Conservation (phyloP, 2,888 invertebrate genomes). For the Brenthis hecate region DNA sequence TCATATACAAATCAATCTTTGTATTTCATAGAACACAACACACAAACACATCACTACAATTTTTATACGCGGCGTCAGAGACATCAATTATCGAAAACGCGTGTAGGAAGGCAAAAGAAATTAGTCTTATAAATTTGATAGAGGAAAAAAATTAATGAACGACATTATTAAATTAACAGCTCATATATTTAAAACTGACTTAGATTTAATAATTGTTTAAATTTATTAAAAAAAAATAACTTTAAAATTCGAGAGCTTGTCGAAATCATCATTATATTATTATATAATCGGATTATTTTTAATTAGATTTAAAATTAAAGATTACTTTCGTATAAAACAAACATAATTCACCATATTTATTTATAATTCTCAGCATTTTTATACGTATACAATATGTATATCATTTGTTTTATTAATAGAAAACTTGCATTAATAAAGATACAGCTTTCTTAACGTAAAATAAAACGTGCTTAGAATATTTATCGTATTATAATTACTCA, state of each 20-base stretch:
- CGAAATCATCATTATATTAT: background rate
- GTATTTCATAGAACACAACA: conserved; percentile 1
- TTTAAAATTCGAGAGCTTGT: conserved; percentile 6
- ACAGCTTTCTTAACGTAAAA: background rate
- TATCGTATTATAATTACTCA: background rate
- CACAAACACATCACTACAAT: conserved; percentile 10
- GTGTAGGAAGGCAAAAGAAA: conserved; percentile 34
- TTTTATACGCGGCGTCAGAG: conserved; percentile 1
- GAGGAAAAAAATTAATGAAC: conserved; percentile 33
- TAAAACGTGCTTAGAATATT: conserved; percentile 6
- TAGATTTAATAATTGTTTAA: conserved; percentile 28
- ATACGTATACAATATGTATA: no score
- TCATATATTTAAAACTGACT: conserved; percentile 28
- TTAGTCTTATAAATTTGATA: conserved; percentile 34
- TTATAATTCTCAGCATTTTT: no score
- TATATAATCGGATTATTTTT: background rate
- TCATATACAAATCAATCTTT: background rate
- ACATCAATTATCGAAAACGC: conserved; percentile 31
- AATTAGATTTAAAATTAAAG: no score
- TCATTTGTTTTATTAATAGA: background rate
- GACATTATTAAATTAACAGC: conserved; percentile 39
- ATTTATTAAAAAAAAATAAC: conserved; percentile 9
- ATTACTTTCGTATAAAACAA: no score
- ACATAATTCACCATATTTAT: no score
- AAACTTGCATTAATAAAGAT: background rate